phyloP scores from a whole-genome alignment of 2,888 invertebrate genomes.

The Conchocele bisecta region DNA sequence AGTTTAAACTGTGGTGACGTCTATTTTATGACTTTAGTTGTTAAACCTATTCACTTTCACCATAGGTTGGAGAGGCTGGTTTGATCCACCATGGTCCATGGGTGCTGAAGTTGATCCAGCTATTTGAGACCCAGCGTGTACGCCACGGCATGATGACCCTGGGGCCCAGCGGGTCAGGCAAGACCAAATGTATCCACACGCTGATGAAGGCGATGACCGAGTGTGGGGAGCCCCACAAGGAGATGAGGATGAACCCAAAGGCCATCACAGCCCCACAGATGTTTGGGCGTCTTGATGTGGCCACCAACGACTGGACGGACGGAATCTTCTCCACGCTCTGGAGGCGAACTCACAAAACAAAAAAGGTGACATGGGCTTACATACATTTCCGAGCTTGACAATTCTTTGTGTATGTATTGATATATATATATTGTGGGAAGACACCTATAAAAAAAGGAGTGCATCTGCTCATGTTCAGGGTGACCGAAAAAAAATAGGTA shows the following conservation, averaged over 20 bases:
- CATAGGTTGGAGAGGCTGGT: slow-evolving; percentile 84
- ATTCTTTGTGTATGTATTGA: too few species aligned
- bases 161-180: slow-evolving; percentile 84
- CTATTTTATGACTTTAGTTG: not conserved
- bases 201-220: slow-evolving; percentile 95
- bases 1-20: too few species aligned
- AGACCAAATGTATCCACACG: slow-evolving; percentile 94
- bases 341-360: slow-evolving; percentile 96
- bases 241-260: slow-evolving; percentile 99
- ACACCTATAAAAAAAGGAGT: too few species aligned
- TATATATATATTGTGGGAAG: too few species aligned
- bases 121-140: slow-evolving; percentile 84
- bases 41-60: not conserved
- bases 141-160: slow-evolving; percentile 84
- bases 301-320: slow-evolving; percentile 99
- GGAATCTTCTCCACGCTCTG: slow-evolving; percentile 98
- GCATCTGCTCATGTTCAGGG: too few species aligned
- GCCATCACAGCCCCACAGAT: slow-evolving; percentile 98
- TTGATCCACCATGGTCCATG: slow-evolving; percentile 96
- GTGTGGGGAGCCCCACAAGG: slow-evolving; percentile 92
- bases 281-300: slow-evolving; percentile 98
- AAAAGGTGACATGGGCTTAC: slow-evolving; percentile 84
- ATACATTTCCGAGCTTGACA: too few species aligned
- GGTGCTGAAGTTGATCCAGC: slow-evolving; percentile 96
- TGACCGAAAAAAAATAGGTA: too few species aligned